These are phyloP conservation scores for Zaprionus capensis DNA, from an alignment of 1,140 invertebrate genomes.

Conservation along the genomic window DNA sequence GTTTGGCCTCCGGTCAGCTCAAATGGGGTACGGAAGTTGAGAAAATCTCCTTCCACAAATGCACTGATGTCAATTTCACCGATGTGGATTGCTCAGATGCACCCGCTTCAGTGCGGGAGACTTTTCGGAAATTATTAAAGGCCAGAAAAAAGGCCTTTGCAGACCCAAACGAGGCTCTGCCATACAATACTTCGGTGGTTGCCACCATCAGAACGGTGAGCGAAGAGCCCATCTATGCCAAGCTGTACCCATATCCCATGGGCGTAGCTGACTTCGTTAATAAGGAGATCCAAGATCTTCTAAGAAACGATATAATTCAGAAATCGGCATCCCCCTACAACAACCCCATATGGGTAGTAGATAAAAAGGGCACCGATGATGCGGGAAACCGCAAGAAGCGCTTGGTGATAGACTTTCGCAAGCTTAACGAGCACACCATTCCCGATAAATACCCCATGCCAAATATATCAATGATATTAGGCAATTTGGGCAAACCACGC, in stretches of 20 bases:
- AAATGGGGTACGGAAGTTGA: neutral
- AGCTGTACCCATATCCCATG: neutral
- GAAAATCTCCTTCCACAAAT: neutral
- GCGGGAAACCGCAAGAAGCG: neutral
- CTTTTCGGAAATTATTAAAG: neutral
- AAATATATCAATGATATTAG: constrained; percentile 10
- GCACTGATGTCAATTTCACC: neutral
- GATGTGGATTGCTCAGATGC: neutral
- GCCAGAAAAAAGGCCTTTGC: constrained; percentile 1
- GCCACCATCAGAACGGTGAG: neutral
- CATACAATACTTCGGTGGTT: neutral
- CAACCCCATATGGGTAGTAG: neutral
- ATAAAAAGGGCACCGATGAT: neutral
- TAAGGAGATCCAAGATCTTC: neutral
- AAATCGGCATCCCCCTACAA: neutral
- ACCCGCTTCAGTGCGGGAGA: neutral
- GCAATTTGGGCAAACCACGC: neutral
- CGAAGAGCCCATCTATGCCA: neutral
- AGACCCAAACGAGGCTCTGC: neutral
- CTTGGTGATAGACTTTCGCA: neutral
- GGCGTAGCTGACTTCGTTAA: neutral
- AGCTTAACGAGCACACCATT: constrained; percentile 15
- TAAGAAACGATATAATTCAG: neutral
- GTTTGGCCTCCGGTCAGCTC: neutral
- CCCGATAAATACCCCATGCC: constrained; percentile 15